Conservation (phyloP, 2,888 invertebrate genomes). For the Himalopsyche tibetana region DNA sequence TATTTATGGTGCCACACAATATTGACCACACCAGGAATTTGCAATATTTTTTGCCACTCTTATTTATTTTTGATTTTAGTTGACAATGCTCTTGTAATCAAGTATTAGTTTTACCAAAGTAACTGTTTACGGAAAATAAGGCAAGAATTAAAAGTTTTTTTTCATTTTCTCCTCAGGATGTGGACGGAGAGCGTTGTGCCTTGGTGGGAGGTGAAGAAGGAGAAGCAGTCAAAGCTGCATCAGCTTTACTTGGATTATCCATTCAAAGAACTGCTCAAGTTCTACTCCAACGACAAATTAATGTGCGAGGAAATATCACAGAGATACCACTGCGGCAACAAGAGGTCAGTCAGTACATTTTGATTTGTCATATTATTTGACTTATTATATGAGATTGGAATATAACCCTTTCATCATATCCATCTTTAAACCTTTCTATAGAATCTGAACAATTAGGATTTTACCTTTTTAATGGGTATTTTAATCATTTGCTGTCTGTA, state of each 20-base stretch:
- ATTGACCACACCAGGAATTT: too few species aligned
- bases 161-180: constrained; percentile 77
- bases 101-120: too few species aligned
- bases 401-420: neutral
- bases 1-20: too few species aligned
- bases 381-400: neutral
- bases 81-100: too few species aligned
- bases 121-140: too few species aligned
- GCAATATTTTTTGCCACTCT: too few species aligned
- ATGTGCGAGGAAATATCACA: constrained; percentile 94
- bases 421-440: too few species aligned
- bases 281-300: constrained; percentile 88
- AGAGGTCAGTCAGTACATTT: constrained; percentile 77
- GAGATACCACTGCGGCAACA: constrained; percentile 92
- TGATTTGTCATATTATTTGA: too few species aligned
- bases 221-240: constrained; percentile 83
- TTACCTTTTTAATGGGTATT: too few species aligned
- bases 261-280: constrained; percentile 86
- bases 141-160: neutral
- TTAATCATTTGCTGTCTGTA: too few species aligned
- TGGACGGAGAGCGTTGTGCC: constrained; percentile 91
- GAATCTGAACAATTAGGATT: too few species aligned
- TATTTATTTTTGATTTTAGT: too few species aligned
- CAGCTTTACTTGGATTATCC: constrained; percentile 86
- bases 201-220: constrained; percentile 81